Base-by-base conservation (phyloP, 2,797 vertebrate species). In the Hoplostethus mediterraneus region DNA sequence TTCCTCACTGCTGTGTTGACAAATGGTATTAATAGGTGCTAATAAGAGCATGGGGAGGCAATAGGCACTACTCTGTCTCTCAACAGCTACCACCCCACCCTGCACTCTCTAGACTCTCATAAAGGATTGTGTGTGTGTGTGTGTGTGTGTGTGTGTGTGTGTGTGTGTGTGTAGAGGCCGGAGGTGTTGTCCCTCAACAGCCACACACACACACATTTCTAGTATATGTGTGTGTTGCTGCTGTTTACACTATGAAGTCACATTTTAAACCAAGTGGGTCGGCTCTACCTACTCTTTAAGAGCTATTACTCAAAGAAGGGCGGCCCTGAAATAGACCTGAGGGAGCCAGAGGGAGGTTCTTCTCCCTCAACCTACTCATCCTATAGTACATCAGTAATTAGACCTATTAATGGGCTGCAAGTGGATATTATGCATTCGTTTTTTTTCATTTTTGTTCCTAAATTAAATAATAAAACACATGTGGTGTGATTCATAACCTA, bases 11-110 rank as follows among this genome's bases (percentile, higher is more conserved):
- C 36, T 25, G 56, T 56, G 31, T 60, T 83, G 49, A 78, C 77
- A 73, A 59, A 61, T 6, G 36, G 58, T 48, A 73, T 77, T 62
- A 79, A 73, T 77, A 54, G 59, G 59, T 57, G 42, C 47, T 67
- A 75, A 78, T 60, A 76, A 57, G 51, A 28, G 47, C 59, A 56
- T 53, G 58, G 47, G 31, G 30, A 69, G 54, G 40, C 6, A 56
- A 56, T 47, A 67, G 60, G 17, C 57, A 31, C 36, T 8, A 56
- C 40, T 53, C 51, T 49, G 57, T 45, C 25, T 66, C 55, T 72
- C 52, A 75, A 40, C 4, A 58, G 36, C 42, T 33, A 28, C 17
- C 28, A 36, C 16, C 14, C 14, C 16, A 25, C 40, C 17, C 52
- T 48, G 63, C 42, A 45, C 45, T 60, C 60, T 40, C 57, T 59